These are phyloP conservation scores for cattle (Bos taurus) DNA, from an alignment of 2,113 vertebrate species.

Conservation along the genomic window DNA sequence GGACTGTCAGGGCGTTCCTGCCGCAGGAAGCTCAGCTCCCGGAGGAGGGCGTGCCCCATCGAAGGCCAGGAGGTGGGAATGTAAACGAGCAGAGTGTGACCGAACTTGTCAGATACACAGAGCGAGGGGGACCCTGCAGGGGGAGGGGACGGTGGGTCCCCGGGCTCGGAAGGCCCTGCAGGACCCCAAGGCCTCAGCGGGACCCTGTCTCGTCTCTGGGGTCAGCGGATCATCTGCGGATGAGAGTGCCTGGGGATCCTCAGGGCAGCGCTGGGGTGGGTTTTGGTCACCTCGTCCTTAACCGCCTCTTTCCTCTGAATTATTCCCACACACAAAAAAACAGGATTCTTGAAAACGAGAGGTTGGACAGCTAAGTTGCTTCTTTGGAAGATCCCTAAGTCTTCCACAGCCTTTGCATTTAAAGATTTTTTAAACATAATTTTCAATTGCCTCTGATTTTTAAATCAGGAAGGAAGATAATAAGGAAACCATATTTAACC, in stretches of 20 bases:
- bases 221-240: not conserved
- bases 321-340: not conserved
- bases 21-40: conserved; percentile 31
- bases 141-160: not conserved
- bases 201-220: not conserved
- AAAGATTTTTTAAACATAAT: not conserved
- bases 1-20: conserved; percentile 30
- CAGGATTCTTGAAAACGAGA: not conserved
- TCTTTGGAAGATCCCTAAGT: not conserved
- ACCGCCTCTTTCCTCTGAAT: not conserved
- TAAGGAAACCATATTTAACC: not conserved
- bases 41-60: conserved; percentile 29
- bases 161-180: not conserved
- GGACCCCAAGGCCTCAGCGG: accelerated
- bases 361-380: not conserved
- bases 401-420: not conserved
- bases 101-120: not conserved
- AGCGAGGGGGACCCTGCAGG: not conserved
- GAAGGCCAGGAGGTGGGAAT: not conserved
- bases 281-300: not conserved
- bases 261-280: accelerated
- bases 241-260: accelerated
- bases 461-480: not conserved
- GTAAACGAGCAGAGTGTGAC: conserved; percentile 31
- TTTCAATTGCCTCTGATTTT: not conserved